Evolutionary conservation across 2,113 vertebrate species (phyloP), one percentile per base, ranked within the genome.

Genomic region (Lepus europaeus): DNA sequence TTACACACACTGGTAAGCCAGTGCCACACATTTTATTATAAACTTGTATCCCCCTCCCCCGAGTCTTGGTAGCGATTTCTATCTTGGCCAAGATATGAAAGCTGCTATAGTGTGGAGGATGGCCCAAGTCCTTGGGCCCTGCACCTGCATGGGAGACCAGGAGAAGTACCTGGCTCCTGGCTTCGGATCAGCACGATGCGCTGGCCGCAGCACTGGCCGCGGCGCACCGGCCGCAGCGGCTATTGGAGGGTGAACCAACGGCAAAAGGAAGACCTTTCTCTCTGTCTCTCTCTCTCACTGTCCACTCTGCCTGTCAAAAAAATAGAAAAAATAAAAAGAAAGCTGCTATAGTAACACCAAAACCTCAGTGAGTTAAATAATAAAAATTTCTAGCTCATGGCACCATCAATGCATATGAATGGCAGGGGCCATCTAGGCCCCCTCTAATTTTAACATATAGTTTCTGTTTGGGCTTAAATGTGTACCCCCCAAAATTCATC

Each of bases 391-490:
- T 59, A 59, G 56, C 13, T 94, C n/a, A 76, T 73, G 20, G 84
- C 72, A 59, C 2, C 78, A 56, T 83, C 17, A n/a, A 22, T 84
- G 27, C 45, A 79, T 79, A 4, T 73, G 59, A 83, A 56, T n/a
- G 22, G 45, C 31, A 61, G 6, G 31, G 1, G 19, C 16, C 49
- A 19, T 31, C 23, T 49, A 87, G 11, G 12, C 7, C 29, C 27
- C 56, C 20, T 36, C 63, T 80, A 64, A 83, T 53, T 93, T 39
- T 69, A 69, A 90, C 25, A 89, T n/a, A 56, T 63, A 53, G 33
- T 27, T 76, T 95, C 33, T 91, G 22, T 77, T 82, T 31, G 5
- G 31, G n/a, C 10, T 36, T 88, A 14, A 90, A 80, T 81, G 86
- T 6, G 59, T 49, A 5, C 36, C 17, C 6, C 9, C n/a, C 80